phyloP scores from a whole-genome alignment of 2,797 vertebrate genomes.

The Crocodylus rhombifer region DNA sequence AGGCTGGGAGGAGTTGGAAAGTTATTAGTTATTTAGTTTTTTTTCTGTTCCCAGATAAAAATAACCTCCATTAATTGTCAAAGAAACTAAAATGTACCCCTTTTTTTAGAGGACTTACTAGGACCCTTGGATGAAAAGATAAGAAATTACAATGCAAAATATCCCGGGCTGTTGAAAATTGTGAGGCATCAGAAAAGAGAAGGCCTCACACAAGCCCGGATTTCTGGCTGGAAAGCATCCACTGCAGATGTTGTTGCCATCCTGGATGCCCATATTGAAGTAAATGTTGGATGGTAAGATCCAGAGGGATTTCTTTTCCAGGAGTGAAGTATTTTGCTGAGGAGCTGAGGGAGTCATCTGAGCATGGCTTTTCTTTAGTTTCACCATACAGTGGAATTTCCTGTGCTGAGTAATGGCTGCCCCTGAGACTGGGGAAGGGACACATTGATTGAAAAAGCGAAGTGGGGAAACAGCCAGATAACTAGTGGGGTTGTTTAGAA shows the following conservation, averaged over 20 bases:
- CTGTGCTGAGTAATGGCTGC: not conserved
- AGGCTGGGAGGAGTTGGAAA: not conserved
- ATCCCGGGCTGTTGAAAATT: constrained; percentile 76
- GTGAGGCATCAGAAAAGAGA: constrained; percentile 78
- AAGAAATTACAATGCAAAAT: constrained; percentile 40
- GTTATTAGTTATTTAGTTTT: not conserved
- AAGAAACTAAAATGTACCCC: not conserved
- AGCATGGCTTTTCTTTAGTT: not conserved
- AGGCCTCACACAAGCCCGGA: constrained; percentile 83
- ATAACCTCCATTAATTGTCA: not conserved
- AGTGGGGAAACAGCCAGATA: not conserved
- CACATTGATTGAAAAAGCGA: not conserved
- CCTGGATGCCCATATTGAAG: constrained; percentile 87
- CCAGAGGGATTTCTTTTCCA: not conserved
- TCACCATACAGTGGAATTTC: not conserved
- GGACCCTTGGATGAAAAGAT: constrained; percentile 51
- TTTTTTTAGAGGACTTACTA: constrained; percentile 64
- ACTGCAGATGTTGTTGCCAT: constrained; percentile 85
- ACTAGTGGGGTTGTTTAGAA: not conserved
- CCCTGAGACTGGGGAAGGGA: not conserved
- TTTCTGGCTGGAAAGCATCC: constrained; percentile 83
- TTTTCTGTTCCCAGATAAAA: not conserved
- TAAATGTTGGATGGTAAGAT: constrained; percentile 63
- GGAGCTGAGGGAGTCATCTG: not conserved
- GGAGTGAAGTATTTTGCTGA: not conserved